phyloP scores from a whole-genome alignment of 2,888 invertebrate species.

The Diogma glabrata region DNA sequence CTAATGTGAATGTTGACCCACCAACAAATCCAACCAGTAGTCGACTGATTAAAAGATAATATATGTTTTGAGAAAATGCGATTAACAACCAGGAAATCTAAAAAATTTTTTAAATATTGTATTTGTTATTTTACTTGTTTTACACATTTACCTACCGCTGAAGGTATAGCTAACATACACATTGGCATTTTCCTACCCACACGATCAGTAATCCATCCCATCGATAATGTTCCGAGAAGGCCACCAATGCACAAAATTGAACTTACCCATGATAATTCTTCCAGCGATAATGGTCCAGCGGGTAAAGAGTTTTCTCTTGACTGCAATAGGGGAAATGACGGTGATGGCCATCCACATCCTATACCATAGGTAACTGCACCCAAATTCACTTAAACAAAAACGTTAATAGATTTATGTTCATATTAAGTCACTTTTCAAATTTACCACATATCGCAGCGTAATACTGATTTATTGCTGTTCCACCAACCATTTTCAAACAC shows the following conservation, averaged over 20 bases:
- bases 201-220: slow-evolving; percentile 10
- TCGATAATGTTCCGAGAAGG: slow-evolving; percentile 13
- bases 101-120: no score
- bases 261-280: slow-evolving; percentile 13
- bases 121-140: no score
- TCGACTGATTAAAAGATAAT: slow-evolving; percentile 25
- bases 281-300: slow-evolving; percentile 7
- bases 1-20: slow-evolving; percentile 27
- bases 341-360: slow-evolving; percentile 13
- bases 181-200: slow-evolving; percentile 11
- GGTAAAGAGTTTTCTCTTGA: slow-evolving; percentile 11
- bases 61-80: slow-evolving; percentile 24
- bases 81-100: slow-evolving; percentile 30
- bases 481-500: neutral
- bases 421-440: no score
- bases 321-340: slow-evolving; percentile 11
- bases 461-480: neutral
- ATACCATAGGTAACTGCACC: slow-evolving; percentile 11
- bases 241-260: slow-evolving; percentile 14
- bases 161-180: slow-evolving; percentile 10
- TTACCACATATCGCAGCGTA: slow-evolving; percentile 3
- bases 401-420: no score
- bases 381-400: slow-evolving; percentile 8
- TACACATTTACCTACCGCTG: neutral
- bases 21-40: slow-evolving; percentile 29